A percentile compares a stretch with the other conserved stretches of the same genome.
These are phyloP conservation scores for Euplagia quadripunctaria DNA, from an alignment of 2,888 invertebrate species.

Conservation along the genomic window DNA sequence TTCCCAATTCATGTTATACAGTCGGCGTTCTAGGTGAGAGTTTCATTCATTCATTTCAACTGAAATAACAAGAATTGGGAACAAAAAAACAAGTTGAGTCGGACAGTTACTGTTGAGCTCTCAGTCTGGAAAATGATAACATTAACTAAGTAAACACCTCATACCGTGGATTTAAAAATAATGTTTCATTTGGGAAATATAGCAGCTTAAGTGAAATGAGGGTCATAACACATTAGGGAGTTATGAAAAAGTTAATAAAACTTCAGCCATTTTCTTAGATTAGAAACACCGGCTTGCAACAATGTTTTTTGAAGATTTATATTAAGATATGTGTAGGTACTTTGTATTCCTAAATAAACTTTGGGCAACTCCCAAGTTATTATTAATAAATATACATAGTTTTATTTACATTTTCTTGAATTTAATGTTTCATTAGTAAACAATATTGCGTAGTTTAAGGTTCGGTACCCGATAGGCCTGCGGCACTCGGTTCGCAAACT, in stretches of 20 bases:
- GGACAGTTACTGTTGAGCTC: not conserved
- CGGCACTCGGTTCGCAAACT: not conserved
- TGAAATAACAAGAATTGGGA: too few relatives aligned
- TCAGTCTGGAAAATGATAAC: not conserved
- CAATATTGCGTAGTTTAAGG: not conserved
- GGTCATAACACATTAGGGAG: conserved; percentile 8
- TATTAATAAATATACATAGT: not conserved
- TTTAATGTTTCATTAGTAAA: not conserved
- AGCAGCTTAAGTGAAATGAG: conserved; percentile 21
- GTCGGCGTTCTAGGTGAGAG: too few relatives aligned
- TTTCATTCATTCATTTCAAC: too few relatives aligned
- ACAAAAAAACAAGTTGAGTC: not conserved
- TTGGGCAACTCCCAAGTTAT: not conserved
- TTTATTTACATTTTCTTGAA: not conserved
- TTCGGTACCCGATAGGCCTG: not conserved
- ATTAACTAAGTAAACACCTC: not conserved
- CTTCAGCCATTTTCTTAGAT: conserved; percentile 19
- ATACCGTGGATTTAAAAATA: conserved; percentile 21
- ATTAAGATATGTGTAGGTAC: conserved; percentile 15
- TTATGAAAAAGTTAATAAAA: conserved; percentile 25
- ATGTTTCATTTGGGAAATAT: conserved; percentile 42
- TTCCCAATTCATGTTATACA: too few relatives aligned
- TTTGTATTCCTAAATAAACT: not conserved
- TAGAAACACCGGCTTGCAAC: conserved; percentile 14
- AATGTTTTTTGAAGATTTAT: conserved; percentile 12